Percentiles rank a stretch among this genome's conserved stretches.
phyloP scores from a whole-genome alignment of 1,140 invertebrate genomes.

The Nasonia longicornis region DNA sequence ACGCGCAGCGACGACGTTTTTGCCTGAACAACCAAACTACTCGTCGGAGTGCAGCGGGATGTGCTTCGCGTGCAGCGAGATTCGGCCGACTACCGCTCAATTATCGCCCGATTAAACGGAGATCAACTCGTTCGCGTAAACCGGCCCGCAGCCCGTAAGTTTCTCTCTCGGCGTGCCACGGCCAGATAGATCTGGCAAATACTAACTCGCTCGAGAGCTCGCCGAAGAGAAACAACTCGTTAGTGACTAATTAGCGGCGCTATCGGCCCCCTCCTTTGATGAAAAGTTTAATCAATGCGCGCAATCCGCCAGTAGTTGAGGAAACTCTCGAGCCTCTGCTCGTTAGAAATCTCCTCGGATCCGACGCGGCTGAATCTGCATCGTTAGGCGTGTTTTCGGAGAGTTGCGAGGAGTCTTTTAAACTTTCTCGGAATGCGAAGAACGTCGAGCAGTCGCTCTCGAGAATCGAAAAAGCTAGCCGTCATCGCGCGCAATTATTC shows the following conservation, averaged over 20 bases:
- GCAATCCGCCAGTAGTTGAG: background rate
- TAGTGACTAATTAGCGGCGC: constrained; percentile 31
- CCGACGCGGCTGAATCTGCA: background rate
- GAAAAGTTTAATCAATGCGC: constrained; percentile 34
- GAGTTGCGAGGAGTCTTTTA: background rate
- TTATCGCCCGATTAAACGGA: constrained; percentile 22
- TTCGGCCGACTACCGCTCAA: background rate
- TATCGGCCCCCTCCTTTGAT: background rate
- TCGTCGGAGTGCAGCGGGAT: too few relatives aligned
- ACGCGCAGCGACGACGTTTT: too few relatives aligned
- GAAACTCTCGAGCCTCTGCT: background rate
- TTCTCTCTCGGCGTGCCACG: background rate
- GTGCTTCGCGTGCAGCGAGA: background rate
- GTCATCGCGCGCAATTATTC: background rate
- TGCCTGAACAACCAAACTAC: too few relatives aligned
- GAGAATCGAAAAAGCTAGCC: constrained; percentile 1
- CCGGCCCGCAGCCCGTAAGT: background rate
- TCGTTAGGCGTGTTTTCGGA: background rate
- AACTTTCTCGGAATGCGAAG: background rate
- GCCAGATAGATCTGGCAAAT: constrained; percentile 3
- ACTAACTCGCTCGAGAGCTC: background rate
- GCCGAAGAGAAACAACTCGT: constrained; percentile 31
- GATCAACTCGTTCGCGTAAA: background rate
- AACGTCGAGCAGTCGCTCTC: background rate
- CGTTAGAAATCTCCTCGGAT: background rate